Evolutionary conservation across 2,797 vertebrate species (phyloP).

Genomic region (Cynopterus sphinx): DNA sequence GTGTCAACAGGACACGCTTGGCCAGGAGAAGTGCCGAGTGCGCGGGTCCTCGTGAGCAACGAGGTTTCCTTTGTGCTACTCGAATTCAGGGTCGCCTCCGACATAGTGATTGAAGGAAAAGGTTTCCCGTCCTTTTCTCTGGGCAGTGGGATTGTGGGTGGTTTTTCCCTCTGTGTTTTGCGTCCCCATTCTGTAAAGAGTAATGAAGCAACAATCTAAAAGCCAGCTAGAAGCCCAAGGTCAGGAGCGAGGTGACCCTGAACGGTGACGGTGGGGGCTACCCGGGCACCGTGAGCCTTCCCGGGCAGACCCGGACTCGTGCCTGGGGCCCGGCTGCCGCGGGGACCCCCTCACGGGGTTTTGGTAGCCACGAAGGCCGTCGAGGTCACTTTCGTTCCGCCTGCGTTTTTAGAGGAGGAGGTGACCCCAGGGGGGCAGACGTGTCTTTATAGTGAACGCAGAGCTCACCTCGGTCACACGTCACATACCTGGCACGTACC

Average conservation of each 20-base stretch:
- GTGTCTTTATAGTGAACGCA: not conserved
- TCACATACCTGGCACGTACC: not conserved
- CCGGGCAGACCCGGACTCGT: fast-evolving
- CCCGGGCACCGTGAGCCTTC: not conserved
- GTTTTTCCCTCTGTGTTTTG: not conserved
- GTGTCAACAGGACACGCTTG: not conserved
- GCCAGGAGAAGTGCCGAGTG: not conserved
- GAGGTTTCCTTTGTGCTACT: not conserved
- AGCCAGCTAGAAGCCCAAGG: not conserved
- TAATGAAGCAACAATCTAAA: not conserved
- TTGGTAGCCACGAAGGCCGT: not conserved
- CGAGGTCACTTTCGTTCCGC: not conserved
- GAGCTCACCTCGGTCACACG: not conserved
- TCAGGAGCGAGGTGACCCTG: not conserved
- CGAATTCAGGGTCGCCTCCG: not conserved
- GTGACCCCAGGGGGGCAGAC: not conserved
- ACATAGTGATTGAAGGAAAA: not conserved
- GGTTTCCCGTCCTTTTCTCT: not conserved
- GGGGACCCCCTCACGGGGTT: not conserved
- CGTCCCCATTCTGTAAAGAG: not conserved
- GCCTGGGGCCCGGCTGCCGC: no score
- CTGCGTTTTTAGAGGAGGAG: not conserved
- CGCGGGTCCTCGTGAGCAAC: no score
- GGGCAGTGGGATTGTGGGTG: not conserved
- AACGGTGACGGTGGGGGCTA: fast-evolving